These are phyloP conservation scores for Gnathonemus longibarbis DNA, from an alignment of 2,113 vertebrate species.

Conservation along the genomic window DNA sequence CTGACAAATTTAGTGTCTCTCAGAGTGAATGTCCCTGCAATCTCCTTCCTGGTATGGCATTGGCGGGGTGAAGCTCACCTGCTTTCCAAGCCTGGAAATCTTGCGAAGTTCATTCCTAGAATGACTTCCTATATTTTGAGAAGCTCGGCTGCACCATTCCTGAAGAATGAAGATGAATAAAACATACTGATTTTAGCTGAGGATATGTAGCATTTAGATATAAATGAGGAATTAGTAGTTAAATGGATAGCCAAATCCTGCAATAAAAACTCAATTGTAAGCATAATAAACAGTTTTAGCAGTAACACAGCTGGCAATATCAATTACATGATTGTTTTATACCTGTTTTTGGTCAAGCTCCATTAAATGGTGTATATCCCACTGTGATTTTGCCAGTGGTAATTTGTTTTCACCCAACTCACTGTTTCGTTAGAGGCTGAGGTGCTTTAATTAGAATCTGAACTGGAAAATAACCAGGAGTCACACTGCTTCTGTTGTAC, in stretches of 20 bases:
- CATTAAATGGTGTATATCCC: background rate
- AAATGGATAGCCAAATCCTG: background rate
- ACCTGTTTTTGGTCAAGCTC: constrained; percentile 11
- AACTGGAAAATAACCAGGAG: constrained; percentile 10
- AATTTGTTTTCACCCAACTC: constrained; percentile 1
- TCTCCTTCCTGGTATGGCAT: background rate
- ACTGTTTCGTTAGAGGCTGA: background rate
- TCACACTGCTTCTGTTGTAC: background rate
- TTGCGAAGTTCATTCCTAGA: background rate
- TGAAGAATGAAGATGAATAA: background rate
- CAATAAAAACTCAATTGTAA: constrained; percentile 3
- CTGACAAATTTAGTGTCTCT: background rate
- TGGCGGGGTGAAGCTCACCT: background rate
- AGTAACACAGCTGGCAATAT: constrained; percentile 6
- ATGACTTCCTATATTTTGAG: background rate
- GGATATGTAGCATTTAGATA: background rate
- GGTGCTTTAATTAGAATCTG: constrained; percentile 12
- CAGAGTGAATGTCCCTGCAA: background rate
- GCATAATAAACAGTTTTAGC: constrained; percentile 5
- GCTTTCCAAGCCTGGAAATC: background rate
- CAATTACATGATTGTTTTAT: constrained; percentile 6
- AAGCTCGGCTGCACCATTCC: background rate
- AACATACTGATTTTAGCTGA: background rate
- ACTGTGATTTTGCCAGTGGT: background rate
- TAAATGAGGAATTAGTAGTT: background rate